Percentiles rank a stretch among this genome's conserved stretches.
Evolutionary conservation across 2,113 vertebrate species (phyloP).

Genomic region (Tyrannus savana): DNA sequence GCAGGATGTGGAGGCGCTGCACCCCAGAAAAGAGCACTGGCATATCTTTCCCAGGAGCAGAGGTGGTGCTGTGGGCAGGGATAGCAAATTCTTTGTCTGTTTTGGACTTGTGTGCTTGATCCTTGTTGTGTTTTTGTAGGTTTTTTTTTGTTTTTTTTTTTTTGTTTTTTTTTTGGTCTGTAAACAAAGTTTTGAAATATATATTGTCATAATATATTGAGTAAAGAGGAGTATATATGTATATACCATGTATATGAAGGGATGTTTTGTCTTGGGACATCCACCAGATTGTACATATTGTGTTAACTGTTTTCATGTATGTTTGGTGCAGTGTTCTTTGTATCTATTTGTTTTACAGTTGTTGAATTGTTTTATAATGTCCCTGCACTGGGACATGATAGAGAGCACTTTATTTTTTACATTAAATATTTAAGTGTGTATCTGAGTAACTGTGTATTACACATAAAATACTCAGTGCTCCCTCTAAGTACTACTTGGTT

Average conservation of each 20-base stretch:
- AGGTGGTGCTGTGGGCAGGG: not conserved
- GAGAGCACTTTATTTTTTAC: slow-evolving; percentile 97
- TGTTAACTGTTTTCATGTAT: slow-evolving; percentile 76
- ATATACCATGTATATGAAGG: slow-evolving; percentile 85
- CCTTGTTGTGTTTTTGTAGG: slow-evolving; percentile 74
- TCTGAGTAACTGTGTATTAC: slow-evolving; percentile 66
- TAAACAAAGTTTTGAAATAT: slow-evolving; percentile 78
- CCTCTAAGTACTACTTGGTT: not conserved
- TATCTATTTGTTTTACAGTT: slow-evolving; percentile 75
- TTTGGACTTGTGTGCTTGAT: slow-evolving; percentile 71
- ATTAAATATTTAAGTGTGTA: slow-evolving; percentile 80
- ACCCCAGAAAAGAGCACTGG: slow-evolving; percentile 88
- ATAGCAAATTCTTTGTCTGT: not conserved
- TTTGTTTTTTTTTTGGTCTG: slow-evolving; percentile 34
- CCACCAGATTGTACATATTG: slow-evolving; percentile 74
- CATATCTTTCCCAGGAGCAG: slow-evolving; percentile 84
- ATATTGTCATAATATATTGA: slow-evolving; percentile 87
- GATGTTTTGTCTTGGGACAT: slow-evolving; percentile 67
- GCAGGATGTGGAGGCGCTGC: slow-evolving; percentile 90
- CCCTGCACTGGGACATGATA: slow-evolving; percentile 82
- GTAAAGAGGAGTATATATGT: slow-evolving; percentile 80
- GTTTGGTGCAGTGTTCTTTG: slow-evolving; percentile 78
- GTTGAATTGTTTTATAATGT: slow-evolving; percentile 81
- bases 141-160: not conserved
- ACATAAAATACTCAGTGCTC: not conserved